These are phyloP conservation scores for Clarias magur DNA, from an alignment of 2,113 vertebrate genomes.

Conservation along the genomic window DNA sequence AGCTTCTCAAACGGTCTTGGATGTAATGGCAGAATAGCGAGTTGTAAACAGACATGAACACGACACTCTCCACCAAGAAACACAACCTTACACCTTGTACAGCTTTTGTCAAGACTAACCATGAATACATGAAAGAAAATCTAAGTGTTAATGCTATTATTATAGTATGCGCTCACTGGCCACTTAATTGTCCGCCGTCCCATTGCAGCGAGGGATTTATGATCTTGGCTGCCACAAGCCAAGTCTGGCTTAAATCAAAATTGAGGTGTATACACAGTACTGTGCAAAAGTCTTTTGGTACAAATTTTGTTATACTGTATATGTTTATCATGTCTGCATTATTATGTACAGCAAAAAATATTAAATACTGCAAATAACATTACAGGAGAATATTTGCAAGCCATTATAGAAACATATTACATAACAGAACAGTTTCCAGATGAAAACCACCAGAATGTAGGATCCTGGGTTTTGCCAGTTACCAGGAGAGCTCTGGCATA, in stretches of 20 bases:
- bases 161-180: neutral
- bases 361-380: neutral
- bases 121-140: neutral
- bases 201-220: neutral
- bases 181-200: neutral
- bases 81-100: neutral
- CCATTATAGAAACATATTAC: no score
- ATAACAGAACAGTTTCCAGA: no score
- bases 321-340: no score
- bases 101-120: neutral
- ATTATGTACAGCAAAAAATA: no score
- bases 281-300: neutral
- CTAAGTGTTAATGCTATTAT: neutral
- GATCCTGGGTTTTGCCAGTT: no score
- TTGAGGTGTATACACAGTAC: neutral
- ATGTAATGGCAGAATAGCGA: neutral
- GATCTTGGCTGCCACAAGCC: neutral
- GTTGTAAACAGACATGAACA: neutral
- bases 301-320: no score
- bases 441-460: no score
- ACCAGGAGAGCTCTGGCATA: no score
- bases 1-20: neutral
- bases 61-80: neutral
- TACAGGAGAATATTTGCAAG: no score
- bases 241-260: neutral